Evolutionary conservation across 2,888 invertebrate genomes (phyloP), one percentile per base, ranked within the genome.

Genomic region (Tolmerus cingulatus): DNA sequence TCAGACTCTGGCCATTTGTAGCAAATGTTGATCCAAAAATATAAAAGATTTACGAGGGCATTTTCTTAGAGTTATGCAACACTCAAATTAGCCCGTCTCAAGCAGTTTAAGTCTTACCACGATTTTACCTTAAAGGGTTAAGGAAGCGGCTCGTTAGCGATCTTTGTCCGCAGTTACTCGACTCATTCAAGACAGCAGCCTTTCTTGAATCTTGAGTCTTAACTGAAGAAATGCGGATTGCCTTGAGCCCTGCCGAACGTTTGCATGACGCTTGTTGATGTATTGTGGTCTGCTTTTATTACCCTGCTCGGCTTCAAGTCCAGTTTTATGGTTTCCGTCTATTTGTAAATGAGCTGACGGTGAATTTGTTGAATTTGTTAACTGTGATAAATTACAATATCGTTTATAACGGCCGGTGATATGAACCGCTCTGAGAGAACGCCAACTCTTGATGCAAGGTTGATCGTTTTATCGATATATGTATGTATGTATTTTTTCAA

Each of bases 311-410:
- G 27, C 79, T 76, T 76, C 46, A 66, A 57, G 82, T 82, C 66
- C 57, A 82, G 66, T 66, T 82, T 82, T 82, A 82, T 37, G 37
- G 57, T 82, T 82, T 82, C 82, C 82, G 82, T 57, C 57, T 82
- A 82, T 82, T 82, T 82, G 57, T 82, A 57, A 82, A 57, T 82
- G 37, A 19, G 57, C 19, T 82, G 57, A 57, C 57, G 82, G 27
- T 82, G 82, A 82, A 82, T 82, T 74, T 74, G 51, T 51, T 51
- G 82, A 82, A 82, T 82, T 79, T 46, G 51, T 79, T 79, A 79
- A 79, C 79, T 79, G 79, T 79, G 79, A 79, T 79, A 46, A 79
- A 79, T 79, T 79, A 46, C 79, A 51, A 46, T 79, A 79, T 43
- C 43, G 46, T 78, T 78, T 78, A 78, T 78, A 78, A 78, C 43